Percentiles rank a stretch among this genome's conserved stretches.
These are phyloP conservation scores for Phyto melanocephala DNA, from an alignment of 2,888 invertebrate genomes.

Conservation along the genomic window DNA sequence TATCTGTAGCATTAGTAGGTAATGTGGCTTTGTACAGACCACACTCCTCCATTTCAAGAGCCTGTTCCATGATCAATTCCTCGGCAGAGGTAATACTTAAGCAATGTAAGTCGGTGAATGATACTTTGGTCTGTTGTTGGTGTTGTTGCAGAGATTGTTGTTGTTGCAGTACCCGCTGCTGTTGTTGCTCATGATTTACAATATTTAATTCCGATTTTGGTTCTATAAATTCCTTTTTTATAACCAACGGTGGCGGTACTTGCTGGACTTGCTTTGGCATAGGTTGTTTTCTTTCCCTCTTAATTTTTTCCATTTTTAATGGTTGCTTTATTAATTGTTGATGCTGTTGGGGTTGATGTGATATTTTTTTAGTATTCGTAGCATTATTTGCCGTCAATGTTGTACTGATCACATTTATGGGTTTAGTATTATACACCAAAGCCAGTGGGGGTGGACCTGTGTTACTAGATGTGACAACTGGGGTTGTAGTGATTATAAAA, in stretches of 20 bases:
- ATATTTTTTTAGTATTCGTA: slow-evolving; percentile 32
- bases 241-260: slow-evolving; percentile 62
- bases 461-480: slow-evolving; percentile 15
- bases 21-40: slow-evolving; percentile 72
- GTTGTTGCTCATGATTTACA: slow-evolving; percentile 14
- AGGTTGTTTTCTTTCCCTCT: slow-evolving; percentile 73
- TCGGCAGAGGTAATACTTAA: slow-evolving; percentile 77
- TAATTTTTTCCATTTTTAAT: slow-evolving; percentile 69
- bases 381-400: slow-evolving; percentile 52
- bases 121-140: slow-evolving; percentile 68
- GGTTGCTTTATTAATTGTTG: slow-evolving; percentile 10
- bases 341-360: slow-evolving; percentile 36
- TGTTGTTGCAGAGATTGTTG: slow-evolving; percentile 45
- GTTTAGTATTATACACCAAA: slow-evolving; percentile 65
- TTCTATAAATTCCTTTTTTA: slow-evolving; percentile 64
- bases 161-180: slow-evolving; percentile 8
- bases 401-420: slow-evolving; percentile 66
- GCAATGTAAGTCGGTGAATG: slow-evolving; percentile 74
- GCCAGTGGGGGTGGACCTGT: slow-evolving; percentile 68
- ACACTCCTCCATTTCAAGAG: slow-evolving; percentile 78
- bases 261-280: slow-evolving; percentile 75
- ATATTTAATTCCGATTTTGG: slow-evolving; percentile 44
- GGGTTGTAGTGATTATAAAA: slow-evolving; percentile 23
- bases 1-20: neutral
- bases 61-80: slow-evolving; percentile 78